A percentile compares a stretch with the other conserved stretches of the same genome.
Evolutionary conservation across 2,888 invertebrate species (phyloP).

Genomic region (Panopea generosa): DNA sequence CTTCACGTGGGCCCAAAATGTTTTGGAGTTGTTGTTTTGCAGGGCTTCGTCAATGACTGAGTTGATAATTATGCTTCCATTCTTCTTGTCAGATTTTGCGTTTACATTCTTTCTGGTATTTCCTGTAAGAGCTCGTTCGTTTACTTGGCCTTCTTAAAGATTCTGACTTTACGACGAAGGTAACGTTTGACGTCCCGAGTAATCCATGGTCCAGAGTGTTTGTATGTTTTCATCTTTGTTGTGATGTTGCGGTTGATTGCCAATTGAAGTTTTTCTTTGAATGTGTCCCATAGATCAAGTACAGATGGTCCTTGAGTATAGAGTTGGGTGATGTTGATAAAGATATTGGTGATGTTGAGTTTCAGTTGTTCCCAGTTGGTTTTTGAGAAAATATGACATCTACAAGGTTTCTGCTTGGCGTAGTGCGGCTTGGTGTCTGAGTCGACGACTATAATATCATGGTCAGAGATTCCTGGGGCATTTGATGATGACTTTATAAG

Average conservation of each 20-base stretch:
- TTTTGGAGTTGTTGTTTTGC: too few species aligned
- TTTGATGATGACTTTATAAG: constrained; percentile 32
- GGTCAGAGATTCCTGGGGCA: constrained; percentile 39
- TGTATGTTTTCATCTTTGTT: constrained; percentile 9
- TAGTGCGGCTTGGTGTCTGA: constrained; percentile 37
- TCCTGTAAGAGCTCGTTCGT: too few species aligned
- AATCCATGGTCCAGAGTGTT: constrained; percentile 14
- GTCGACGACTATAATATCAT: constrained; percentile 39
- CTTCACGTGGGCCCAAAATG: too few species aligned
- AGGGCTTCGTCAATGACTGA: too few species aligned
- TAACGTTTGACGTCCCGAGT: not conserved
- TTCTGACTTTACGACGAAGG: constrained; percentile 5
- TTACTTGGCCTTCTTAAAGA: too few species aligned
- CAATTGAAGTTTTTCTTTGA: not conserved
- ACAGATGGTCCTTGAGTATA: not conserved
- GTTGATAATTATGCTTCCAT: too few species aligned
- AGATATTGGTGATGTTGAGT: not conserved
- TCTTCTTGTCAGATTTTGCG: too few species aligned
- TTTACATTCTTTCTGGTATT: too few species aligned
- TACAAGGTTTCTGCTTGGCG: constrained; percentile 26
- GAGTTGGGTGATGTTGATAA: not conserved
- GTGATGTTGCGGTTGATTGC: constrained; percentile 8
- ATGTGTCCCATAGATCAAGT: constrained; percentile 16
- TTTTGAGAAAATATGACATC: constrained; percentile 28
- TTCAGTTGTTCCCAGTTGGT: constrained; percentile 36